phyloP scores from a whole-genome alignment of 1,140 invertebrate genomes.

The Marisa cornuarietis region DNA sequence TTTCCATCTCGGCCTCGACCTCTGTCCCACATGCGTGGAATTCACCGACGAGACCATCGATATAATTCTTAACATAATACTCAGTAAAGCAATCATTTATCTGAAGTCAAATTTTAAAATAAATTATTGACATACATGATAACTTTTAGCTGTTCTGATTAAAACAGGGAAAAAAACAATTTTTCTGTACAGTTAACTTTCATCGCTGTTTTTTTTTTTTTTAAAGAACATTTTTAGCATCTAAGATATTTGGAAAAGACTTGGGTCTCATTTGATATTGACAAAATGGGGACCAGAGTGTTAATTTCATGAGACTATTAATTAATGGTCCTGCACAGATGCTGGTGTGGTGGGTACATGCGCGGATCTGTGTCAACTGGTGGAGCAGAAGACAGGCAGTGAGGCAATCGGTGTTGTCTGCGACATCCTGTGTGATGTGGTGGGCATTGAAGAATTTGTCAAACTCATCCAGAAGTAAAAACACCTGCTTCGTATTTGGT shows the following conservation, averaged over 20 bases:
- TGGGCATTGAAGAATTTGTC: constrained; percentile 58
- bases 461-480: constrained; percentile 56
- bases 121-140: not conserved
- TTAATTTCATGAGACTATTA: too few relatives aligned
- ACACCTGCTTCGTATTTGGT: not conserved
- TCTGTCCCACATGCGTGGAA: constrained; percentile 52
- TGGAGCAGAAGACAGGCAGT: constrained; percentile 54
- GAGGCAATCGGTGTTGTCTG: constrained; percentile 51
- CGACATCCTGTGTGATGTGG: constrained; percentile 55
- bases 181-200: not conserved
- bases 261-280: too few relatives aligned
- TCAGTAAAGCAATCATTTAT: constrained; percentile 39
- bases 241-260: not conserved
- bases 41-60: constrained; percentile 54
- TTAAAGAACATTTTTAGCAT: not conserved
- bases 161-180: not conserved
- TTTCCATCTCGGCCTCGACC: constrained; percentile 21
- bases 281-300: too few relatives aligned
- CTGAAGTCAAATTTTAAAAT: not conserved
- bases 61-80: constrained; percentile 53
- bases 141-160: not conserved
- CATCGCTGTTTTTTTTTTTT: not conserved
- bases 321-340: constrained; percentile 34
- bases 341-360: constrained; percentile 54
- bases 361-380: constrained; percentile 43